phyloP scores from a whole-genome alignment of 2,797 vertebrate species.

The Enteromius fasciolatus region DNA sequence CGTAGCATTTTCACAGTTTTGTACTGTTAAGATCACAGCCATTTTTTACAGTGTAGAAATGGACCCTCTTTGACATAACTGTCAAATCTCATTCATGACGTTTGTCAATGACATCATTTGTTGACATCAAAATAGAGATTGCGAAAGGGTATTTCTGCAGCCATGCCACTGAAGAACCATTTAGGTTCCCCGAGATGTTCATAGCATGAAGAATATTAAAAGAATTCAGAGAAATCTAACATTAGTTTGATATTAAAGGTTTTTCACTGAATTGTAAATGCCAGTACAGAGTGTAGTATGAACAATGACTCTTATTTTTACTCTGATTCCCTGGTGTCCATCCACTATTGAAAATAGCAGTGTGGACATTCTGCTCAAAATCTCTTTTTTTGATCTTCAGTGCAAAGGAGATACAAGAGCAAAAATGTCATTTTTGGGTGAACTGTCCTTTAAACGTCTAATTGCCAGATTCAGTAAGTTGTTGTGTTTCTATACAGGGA shows the following conservation, averaged over 20 bases:
- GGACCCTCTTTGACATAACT: background rate
- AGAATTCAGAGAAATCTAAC: background rate
- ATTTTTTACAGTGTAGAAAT: background rate
- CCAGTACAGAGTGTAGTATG: background rate
- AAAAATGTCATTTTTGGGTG: background rate
- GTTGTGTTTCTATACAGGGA: conserved; percentile 35
- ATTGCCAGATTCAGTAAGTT: background rate
- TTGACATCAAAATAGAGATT: background rate
- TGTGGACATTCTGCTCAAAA: background rate
- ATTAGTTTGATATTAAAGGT: background rate
- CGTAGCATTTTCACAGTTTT: no score
- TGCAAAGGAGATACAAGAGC: background rate
- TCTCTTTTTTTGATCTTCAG: background rate
- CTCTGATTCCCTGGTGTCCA: background rate
- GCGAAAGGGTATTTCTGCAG: background rate
- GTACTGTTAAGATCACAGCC: no score
- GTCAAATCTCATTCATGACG: background rate
- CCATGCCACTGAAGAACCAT: background rate
- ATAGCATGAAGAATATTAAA: no score
- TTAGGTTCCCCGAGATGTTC: no score
- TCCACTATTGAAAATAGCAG: background rate
- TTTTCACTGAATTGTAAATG: background rate
- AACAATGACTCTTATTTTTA: background rate
- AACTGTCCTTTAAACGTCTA: background rate
- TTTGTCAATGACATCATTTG: background rate